A percentile compares a stretch with the other conserved stretches of the same genome.
phyloP scores from a whole-genome alignment of 2,113 vertebrate species.

The Gracilinanus agilis region DNA sequence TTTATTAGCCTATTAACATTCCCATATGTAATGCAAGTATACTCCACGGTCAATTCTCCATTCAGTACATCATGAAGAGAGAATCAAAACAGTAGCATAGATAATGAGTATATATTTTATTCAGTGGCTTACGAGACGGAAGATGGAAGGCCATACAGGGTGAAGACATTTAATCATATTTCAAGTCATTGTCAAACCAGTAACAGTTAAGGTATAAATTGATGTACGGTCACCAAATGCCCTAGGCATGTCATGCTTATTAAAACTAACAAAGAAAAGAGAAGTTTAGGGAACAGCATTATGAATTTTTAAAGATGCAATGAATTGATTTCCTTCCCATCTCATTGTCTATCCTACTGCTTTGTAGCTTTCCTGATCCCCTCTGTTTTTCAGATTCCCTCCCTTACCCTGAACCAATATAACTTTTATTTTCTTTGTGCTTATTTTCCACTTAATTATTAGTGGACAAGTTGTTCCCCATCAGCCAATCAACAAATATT shows the following conservation, averaged over 20 bases:
- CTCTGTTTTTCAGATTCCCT: background rate
- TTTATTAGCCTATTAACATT: background rate
- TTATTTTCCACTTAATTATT: background rate
- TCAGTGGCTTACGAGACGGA: background rate
- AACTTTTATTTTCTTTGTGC: background rate
- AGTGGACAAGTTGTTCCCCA: background rate
- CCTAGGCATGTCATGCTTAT: background rate
- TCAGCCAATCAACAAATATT: background rate
- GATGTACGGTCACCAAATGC: background rate
- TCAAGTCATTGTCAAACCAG: background rate
- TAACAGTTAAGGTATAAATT: background rate
- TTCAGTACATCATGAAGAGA: background rate
- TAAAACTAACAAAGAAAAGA: background rate
- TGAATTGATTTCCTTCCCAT: background rate
- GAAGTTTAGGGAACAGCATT: background rate
- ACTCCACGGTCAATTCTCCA: background rate
- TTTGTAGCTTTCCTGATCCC: background rate
- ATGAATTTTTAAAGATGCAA: background rate
- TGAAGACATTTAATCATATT: background rate
- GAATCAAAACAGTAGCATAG: background rate
- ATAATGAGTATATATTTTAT: background rate
- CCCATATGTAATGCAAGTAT: background rate
- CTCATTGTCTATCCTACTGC: background rate
- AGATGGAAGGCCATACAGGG: background rate
- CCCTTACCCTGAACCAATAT: background rate